Evolutionary conservation across 1,140 invertebrate genomes (phyloP).

Genomic region (Ceratitis capitata): DNA sequence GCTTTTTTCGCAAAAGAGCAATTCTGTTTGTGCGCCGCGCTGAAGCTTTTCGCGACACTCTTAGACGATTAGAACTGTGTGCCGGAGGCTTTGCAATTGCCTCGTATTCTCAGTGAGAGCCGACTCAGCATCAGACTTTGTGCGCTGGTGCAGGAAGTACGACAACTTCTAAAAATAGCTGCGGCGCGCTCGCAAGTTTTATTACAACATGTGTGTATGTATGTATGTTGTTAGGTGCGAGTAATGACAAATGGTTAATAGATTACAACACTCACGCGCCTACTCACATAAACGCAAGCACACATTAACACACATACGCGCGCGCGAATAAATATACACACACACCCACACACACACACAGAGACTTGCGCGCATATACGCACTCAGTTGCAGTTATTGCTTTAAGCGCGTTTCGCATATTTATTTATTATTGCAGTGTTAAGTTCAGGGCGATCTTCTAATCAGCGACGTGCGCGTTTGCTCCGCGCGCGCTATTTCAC

Average conservation of each 20-base stretch:
- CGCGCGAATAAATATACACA: no score
- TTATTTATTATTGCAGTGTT: conserved; percentile 40
- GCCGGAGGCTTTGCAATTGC: no score
- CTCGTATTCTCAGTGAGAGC: no score
- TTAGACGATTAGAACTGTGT: conserved; percentile 2
- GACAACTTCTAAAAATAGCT: conserved; percentile 43
- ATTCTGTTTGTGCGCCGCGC: not conserved
- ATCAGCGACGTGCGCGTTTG: conserved; percentile 35
- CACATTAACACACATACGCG: not conserved
- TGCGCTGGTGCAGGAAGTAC: conserved; percentile 27
- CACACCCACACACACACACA: not conserved
- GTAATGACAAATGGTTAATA: not conserved
- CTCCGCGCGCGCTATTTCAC: not conserved
- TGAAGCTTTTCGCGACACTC: conserved; percentile 13
- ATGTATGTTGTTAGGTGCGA: no score
- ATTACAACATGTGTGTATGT: not conserved
- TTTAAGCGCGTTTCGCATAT: conserved; percentile 13
- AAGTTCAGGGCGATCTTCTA: conserved; percentile 47
- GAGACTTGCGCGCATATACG: not conserved
- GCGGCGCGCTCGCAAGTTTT: conserved; percentile 3
- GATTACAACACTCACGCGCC: not conserved
- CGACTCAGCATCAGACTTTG: not conserved
- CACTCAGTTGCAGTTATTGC: conserved; percentile 16
- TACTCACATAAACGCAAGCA: not conserved
- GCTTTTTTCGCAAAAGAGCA: conserved; percentile 9